These are phyloP conservation scores for Crambe crambe DNA, from an alignment of 37 sponge, comb jelly and placozoan genomes.

Conservation along the genomic window DNA sequence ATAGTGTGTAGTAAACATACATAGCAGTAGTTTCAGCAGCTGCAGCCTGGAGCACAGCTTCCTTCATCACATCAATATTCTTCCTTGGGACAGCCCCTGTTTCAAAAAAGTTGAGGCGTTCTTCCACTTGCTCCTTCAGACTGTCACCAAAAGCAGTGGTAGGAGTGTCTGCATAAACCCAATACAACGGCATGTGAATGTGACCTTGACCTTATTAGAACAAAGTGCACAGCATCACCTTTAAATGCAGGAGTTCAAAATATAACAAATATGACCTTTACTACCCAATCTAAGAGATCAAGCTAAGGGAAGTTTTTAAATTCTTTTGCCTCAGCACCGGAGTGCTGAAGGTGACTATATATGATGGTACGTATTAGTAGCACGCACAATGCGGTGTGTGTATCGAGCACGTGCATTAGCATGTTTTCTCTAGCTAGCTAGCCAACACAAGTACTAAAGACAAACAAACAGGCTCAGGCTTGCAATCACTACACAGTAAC, in stretches of 20 bases:
- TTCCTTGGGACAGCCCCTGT: constrained; percentile 88
- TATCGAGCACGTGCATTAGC: too few species aligned
- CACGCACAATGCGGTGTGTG: too few species aligned
- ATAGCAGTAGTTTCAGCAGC: constrained; percentile 21
- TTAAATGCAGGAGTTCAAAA: not conserved
- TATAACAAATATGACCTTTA: too few species aligned
- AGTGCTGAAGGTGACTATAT: too few species aligned
- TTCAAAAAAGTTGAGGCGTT: constrained; percentile 94
- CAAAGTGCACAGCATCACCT: not conserved
- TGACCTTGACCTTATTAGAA: not conserved
- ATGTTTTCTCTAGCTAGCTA: too few species aligned
- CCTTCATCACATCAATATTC: constrained; percentile 96
- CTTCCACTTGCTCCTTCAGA: constrained; percentile 95
- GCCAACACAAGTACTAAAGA: too few species aligned
- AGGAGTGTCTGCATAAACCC: constrained; percentile 61
- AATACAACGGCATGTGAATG: not conserved
- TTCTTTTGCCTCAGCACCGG: too few species aligned
- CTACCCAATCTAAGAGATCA: too few species aligned
- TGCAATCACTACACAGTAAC: too few species aligned
- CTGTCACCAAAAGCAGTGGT: constrained; percentile 89
- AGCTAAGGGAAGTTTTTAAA: too few species aligned
- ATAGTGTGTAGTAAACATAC: not conserved
- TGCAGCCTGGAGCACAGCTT: constrained; percentile 74
- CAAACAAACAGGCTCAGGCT: too few species aligned
- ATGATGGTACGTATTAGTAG: too few species aligned